phyloP scores from a whole-genome alignment of 2,113 vertebrate genomes.

The Atlantisia rogersi region DNA sequence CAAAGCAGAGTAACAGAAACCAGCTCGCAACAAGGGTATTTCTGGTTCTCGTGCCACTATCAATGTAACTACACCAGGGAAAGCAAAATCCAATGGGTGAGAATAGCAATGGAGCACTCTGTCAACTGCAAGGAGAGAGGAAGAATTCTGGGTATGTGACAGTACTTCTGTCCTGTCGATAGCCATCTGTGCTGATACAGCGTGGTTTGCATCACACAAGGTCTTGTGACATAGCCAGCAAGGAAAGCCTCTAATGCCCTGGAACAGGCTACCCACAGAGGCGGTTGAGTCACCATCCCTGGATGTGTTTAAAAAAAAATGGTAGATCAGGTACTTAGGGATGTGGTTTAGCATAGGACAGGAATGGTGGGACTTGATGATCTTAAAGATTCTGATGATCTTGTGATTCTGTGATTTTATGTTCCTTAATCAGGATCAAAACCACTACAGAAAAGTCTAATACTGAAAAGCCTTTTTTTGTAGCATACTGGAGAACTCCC shows the following conservation, averaged over 20 bases:
- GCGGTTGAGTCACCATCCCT: no score
- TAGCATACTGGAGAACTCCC: not conserved
- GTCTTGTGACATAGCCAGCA: not conserved
- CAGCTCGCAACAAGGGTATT: fast-evolving
- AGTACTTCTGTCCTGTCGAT: not conserved
- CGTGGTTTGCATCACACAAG: not conserved
- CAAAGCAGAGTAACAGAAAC: not conserved
- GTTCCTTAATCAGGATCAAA: not conserved
- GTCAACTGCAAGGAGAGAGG: not conserved
- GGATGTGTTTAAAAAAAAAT: no score
- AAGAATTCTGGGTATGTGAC: not conserved
- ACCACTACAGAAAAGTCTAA: not conserved
- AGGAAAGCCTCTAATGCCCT: not conserved
- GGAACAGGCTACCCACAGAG: no score
- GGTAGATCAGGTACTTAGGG: no score
- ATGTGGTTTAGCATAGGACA: no score
- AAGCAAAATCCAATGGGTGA: not conserved
- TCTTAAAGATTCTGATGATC: no score
- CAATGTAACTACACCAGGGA: not conserved
- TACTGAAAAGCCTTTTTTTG: not conserved
- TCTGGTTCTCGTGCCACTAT: not conserved
- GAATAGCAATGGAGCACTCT: not conserved
- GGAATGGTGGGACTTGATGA: no score
- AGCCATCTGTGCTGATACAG: not conserved
- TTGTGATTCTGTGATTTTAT: no score